These are phyloP conservation scores for Drosophila azteca DNA, from an alignment of 1,140 invertebrate species.

Conservation along the genomic window DNA sequence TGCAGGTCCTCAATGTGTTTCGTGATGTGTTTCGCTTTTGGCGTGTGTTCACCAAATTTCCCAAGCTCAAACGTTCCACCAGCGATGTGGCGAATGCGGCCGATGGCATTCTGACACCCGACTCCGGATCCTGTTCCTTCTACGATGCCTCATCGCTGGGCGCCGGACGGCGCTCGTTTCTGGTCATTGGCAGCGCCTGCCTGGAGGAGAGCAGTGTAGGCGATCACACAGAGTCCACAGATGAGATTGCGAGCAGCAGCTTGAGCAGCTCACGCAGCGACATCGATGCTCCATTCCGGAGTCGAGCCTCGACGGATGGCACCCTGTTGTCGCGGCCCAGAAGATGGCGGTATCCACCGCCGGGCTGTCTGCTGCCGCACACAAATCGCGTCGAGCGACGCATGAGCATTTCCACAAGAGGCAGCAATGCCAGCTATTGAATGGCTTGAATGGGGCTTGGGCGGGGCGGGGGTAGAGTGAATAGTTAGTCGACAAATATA, in stretches of 20 bases:
- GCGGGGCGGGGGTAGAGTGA: conserved; percentile 4
- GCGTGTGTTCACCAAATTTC: conserved; percentile 87
- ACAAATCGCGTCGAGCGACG: conserved; percentile 84
- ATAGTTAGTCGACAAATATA: conserved; percentile 67
- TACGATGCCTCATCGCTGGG: conserved; percentile 67
- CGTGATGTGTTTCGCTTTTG: conserved; percentile 88
- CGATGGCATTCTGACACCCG: conserved; percentile 66
- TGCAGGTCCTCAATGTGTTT: conserved; percentile 88
- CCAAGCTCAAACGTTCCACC: conserved; percentile 85
- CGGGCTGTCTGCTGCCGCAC: conserved; percentile 78
- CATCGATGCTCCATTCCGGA: conserved; percentile 85
- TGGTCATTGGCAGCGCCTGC: conserved; percentile 70
- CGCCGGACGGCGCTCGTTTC: conserved; percentile 70
- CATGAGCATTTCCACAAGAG: conserved; percentile 86
- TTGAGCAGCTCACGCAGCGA: conserved; percentile 63
- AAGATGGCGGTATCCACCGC: conserved; percentile 85
- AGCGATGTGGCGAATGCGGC: conserved; percentile 84
- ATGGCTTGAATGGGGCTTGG: too few relatives aligned
- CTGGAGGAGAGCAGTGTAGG: conserved; percentile 65
- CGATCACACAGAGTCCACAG: conserved; percentile 74
- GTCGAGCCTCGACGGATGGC: conserved; percentile 87
- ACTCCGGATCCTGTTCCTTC: conserved; percentile 69
- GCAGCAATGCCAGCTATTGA: conserved; percentile 85
- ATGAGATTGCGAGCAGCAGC: conserved; percentile 73
- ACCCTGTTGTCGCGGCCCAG: conserved; percentile 84